Base-by-base conservation (phyloP, 2,797 vertebrate genomes). In the Malurus leucopterus region DNA sequence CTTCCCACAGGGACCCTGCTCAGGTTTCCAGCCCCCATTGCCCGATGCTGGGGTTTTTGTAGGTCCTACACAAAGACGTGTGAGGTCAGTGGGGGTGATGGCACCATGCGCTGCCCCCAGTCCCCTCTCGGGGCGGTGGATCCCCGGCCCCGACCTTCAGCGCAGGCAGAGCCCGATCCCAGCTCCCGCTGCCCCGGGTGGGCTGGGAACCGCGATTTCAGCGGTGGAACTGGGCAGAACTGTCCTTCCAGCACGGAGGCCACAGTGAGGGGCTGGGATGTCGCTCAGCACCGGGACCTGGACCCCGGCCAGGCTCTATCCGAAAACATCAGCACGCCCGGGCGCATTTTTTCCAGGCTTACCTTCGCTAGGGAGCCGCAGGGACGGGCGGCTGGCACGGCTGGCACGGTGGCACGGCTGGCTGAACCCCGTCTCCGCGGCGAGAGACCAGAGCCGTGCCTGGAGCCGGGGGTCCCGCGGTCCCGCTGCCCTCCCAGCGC, bases 341-440 rank as follows among this genome's bases (percentile, higher is more conserved):
- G 75, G 59, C 8, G 44, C 79, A 74, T 87, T 87, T 94, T 94
- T 95, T 95, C 91, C 91, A 64, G 62, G 62, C 91, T 95, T 93
- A 94, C 94, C 94, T 94, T 93, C 47, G n/a, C 87, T 41, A 7
- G 3, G 46, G 89, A 88, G 89, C 78, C 32, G 26, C 87, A 36
- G 84, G 84, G 81, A 75, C 26, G 32, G 79, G 58, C 6, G 40
- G 78, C 49, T 34, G 86, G 74, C 55, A 17, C 47, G 32, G 84
- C 26, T 47, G 53, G 58, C 61, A 77, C 65, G 12, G 32, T 20
- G 80, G 84, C 76, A 49, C 29, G 8, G 65, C 65, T 3, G 38
- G 30, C 36, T 2, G 55, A 76, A 2, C 34, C 75, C 50, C 11
- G 5, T 5, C 40, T 38, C 44, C 6, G 13, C 9, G 24, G 86